Conservation (phyloP, 2,888 invertebrate species). For the Melanophora roralis region DNA sequence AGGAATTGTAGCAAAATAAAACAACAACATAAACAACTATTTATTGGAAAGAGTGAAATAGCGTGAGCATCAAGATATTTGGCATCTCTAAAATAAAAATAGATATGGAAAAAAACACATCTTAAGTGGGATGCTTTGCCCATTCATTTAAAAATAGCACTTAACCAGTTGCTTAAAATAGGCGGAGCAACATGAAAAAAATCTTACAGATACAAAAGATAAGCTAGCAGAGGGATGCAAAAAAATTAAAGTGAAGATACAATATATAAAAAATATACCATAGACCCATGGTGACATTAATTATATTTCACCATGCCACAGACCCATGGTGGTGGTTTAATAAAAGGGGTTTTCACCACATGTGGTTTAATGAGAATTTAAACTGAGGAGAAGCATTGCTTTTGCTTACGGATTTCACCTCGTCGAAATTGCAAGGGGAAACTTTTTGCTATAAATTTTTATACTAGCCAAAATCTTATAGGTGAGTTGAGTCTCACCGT, state of each 20-base stretch:
- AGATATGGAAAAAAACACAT: slow-evolving; percentile 35
- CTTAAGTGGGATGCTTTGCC: slow-evolving; percentile 43
- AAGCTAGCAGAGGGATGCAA: slow-evolving; percentile 19
- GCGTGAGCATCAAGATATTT: background rate
- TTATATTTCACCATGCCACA: too few species aligned
- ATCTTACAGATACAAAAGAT: background rate
- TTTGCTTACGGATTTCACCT: too few species aligned
- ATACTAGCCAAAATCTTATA: too few species aligned
- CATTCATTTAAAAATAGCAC: slow-evolving; percentile 20
- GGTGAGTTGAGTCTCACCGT: background rate
- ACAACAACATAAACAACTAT: background rate
- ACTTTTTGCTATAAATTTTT: slow-evolving; percentile 36
- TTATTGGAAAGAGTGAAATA: slow-evolving; percentile 29
- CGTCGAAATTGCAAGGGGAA: background rate
- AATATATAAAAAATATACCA: too few species aligned
- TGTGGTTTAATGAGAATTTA: too few species aligned
- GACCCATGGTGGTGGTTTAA: background rate
- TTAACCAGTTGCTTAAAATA: slow-evolving; percentile 37
- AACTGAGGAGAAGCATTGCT: too few species aligned
- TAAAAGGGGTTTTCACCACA: too few species aligned
- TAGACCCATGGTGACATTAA: too few species aligned
- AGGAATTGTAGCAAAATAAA: slow-evolving; percentile 7
- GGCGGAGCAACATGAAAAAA: slow-evolving; percentile 33
- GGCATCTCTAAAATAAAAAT: background rate
- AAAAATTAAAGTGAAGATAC: background rate